Conservation (phyloP, 1,140 invertebrate species). For the Trichonephila clavipes region DNA sequence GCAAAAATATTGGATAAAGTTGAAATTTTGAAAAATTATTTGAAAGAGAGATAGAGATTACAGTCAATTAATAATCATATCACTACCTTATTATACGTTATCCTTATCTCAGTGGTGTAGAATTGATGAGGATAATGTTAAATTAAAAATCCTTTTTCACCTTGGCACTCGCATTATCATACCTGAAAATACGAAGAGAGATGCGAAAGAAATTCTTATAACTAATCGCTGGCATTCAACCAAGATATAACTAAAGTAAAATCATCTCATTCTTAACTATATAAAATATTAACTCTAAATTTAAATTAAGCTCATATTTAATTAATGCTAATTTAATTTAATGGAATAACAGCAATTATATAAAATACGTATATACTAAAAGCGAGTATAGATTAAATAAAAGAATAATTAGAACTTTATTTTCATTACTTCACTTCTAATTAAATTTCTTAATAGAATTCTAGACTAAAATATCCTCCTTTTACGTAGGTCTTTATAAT, state of each 20-base stretch:
- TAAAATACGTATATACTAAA: background rate
- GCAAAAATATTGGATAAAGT: too few relatives aligned
- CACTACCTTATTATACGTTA: background rate
- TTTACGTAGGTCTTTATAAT: background rate
- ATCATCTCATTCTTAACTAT: background rate
- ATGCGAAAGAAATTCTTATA: background rate
- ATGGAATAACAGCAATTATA: too few relatives aligned
- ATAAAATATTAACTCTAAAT: background rate
- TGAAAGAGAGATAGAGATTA: too few relatives aligned
- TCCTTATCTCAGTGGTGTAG: background rate
- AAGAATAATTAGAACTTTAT: too few relatives aligned
- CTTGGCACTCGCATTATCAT: background rate
- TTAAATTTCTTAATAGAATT: too few relatives aligned
- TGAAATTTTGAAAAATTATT: too few relatives aligned
- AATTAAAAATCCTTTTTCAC: background rate
- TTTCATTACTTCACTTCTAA: too few relatives aligned
- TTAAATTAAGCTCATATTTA: background rate
- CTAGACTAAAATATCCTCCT: too few relatives aligned
- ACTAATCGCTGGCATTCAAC: constrained; percentile 4
- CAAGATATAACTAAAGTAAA: background rate
- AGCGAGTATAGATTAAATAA: too few relatives aligned
- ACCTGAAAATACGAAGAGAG: background rate
- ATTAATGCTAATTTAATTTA: too few relatives aligned
- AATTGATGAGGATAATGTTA: background rate
- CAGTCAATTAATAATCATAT: background rate